These are phyloP conservation scores for Melolontha melolontha DNA, from an alignment of 2,888 invertebrate genomes.

Conservation along the genomic window DNA sequence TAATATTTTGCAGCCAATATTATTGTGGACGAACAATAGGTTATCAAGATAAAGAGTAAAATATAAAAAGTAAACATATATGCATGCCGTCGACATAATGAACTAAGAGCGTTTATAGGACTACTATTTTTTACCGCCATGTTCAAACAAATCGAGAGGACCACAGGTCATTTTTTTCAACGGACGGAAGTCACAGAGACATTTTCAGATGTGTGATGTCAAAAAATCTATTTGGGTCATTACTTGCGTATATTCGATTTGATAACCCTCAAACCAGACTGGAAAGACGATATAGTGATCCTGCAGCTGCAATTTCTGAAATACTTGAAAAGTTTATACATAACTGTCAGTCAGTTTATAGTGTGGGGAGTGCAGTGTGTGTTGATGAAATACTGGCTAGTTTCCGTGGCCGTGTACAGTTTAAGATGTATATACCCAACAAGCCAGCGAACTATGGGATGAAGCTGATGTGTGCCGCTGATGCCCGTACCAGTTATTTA, in stretches of 20 bases:
- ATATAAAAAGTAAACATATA: too few species aligned
- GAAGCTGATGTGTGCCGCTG: too few species aligned
- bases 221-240: slow-evolving; percentile 46
- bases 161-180: slow-evolving; percentile 46
- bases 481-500: too few species aligned
- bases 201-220: slow-evolving; percentile 49
- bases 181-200: slow-evolving; percentile 50
- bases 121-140: slow-evolving; percentile 46
- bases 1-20: too few species aligned
- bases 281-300: slow-evolving; percentile 44
- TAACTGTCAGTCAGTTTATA: slow-evolving; percentile 3
- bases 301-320: slow-evolving; percentile 42
- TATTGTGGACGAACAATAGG: too few species aligned
- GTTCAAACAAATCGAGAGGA: slow-evolving; percentile 50
- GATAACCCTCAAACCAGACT: slow-evolving; percentile 48
- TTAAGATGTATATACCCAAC: too few species aligned
- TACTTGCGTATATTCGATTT: slow-evolving; percentile 49
- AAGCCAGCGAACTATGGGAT: too few species aligned
- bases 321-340: slow-evolving; percentile 7
- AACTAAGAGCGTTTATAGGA: slow-evolving; percentile 49
- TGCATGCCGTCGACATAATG: slow-evolving; percentile 45
- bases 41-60: too few species aligned
- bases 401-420: too few species aligned
- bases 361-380: too few species aligned
- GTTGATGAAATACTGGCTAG: too few species aligned